Evolutionary conservation across 2,113 vertebrate genomes (phyloP), one percentile per base, ranked within the genome.

Genomic region (Corvus cornix): DNA sequence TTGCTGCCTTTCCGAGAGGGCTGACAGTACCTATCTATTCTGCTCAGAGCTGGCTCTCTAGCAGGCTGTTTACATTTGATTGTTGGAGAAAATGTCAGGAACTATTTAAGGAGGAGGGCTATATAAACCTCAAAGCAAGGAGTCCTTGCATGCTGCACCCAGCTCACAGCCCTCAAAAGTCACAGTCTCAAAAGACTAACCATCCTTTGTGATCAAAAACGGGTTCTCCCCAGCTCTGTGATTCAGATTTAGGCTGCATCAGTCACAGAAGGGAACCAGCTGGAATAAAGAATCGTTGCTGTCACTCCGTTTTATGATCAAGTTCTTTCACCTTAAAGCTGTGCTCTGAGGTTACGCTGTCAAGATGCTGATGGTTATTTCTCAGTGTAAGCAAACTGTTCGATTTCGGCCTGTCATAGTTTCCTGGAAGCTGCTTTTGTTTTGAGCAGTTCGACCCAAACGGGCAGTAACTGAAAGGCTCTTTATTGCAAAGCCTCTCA

Each of bases 371-470:
- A 62, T 52, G 59, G 86, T 24, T 73, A 56, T 69, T 92, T 72
- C 90, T 89, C 31, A 75, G 68, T 31, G 85, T 49, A 72, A 93
- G 85, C 59, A 79, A 96, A 93, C 64, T 33, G 82, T 28, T 94
- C 60, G 6, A 31, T 66, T 92, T 91, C 16, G 63, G 87, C 77
- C 86, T 93, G 84, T 58, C 44, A 13, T 26, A 73, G 73, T 87
- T 95, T 92, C 96, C 93, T 97, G 89, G 92, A 93, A 96, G 84
- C 95, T 89, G 73, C 94, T 94, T 96, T 95, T 88, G 95, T 96
- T 96, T 94, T 48, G 66, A 95, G 91, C 91, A 92, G 52, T 69
- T 51, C 39, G 13, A 83, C 77, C 81, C 93, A 89, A 84, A 90
- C 21, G 89, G 95, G 93, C 95, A 95, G 93, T 63, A 95, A 90